Conservation (phyloP, 53 echinoderm and acorn worm genomes). For the Apostichopus leukothele region DNA sequence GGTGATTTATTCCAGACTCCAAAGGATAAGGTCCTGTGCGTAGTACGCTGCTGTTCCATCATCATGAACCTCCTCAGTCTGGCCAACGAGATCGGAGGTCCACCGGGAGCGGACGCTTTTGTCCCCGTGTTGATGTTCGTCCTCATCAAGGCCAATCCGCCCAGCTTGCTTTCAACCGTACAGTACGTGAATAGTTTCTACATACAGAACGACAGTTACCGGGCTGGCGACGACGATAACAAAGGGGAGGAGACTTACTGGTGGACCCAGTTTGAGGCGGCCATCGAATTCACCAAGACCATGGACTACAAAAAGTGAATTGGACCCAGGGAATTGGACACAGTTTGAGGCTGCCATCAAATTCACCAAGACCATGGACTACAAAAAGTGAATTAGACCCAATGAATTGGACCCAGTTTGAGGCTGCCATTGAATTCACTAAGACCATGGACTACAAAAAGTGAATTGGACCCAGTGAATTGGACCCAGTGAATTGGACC, state of each 20-base stretch:
- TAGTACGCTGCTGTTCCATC: conserved; percentile 84
- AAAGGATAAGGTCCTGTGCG: conserved; percentile 91
- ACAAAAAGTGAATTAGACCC: too few relatives aligned
- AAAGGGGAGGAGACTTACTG: conserved; percentile 92
- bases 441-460: conserved; percentile 93
- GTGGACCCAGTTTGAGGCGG: conserved; percentile 97
- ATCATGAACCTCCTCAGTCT: conserved; percentile 95
- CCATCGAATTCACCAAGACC: conserved; percentile 89
- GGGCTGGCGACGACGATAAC: conserved; percentile 55
- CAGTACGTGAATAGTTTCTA: conserved; percentile 98
- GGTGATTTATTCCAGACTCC: conserved; percentile 70
- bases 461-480: conserved; percentile 8
- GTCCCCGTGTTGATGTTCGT: conserved; percentile 92
- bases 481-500: too few relatives aligned
- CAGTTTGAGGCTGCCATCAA: conserved; percentile 93
- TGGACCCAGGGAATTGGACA: conserved; percentile 58
- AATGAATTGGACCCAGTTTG: conserved; percentile 68
- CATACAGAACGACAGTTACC: conserved; percentile 67
- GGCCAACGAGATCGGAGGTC: conserved; percentile 73
- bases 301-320: conserved; percentile 82
- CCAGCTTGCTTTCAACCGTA: conserved; percentile 87
- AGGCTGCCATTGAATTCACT: conserved; percentile 80
- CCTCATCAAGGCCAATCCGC: conserved; percentile 95
- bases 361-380: conserved; percentile 42
- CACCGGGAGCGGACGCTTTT: conserved; percentile 91